These are phyloP conservation scores for Atopsyche davidsoni DNA, from an alignment of 1,140 invertebrate genomes.

Conservation along the genomic window DNA sequence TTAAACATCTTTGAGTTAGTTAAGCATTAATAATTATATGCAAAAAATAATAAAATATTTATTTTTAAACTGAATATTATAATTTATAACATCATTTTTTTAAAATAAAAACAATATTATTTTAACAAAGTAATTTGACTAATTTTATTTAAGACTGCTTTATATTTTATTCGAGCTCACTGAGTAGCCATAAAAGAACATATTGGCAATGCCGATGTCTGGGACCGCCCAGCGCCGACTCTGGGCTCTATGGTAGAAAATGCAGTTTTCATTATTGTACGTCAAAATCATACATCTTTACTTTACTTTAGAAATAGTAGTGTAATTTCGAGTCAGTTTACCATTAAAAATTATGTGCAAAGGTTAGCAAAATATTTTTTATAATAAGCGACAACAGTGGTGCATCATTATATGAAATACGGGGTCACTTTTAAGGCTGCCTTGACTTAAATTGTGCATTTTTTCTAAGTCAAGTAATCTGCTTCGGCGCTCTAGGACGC, in stretches of 20 bases:
- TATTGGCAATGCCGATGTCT: no score
- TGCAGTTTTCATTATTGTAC: slow-evolving; percentile 25
- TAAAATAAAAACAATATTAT: no score
- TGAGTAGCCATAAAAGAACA: no score
- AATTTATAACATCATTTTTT: no score
- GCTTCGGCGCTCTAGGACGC: slow-evolving; percentile 16
- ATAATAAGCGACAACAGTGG: not conserved
- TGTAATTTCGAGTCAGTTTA: slow-evolving; percentile 14
- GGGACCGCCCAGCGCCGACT: no score
- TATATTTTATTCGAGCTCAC: no score
- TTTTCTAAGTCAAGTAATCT: slow-evolving; percentile 18
- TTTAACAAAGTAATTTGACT: no score
- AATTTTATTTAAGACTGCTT: no score
- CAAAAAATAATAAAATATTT: slow-evolving; percentile 20
- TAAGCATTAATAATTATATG: slow-evolving; percentile 11
- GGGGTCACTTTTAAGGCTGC: slow-evolving; percentile 6
- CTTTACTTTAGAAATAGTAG: slow-evolving; percentile 18
- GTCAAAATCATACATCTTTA: slow-evolving; percentile 25
- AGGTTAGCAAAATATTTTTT: slow-evolving; percentile 20
- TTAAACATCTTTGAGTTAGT: slow-evolving; percentile 19
- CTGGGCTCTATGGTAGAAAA: slow-evolving; percentile 22
- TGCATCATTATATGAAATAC: slow-evolving; percentile 1
- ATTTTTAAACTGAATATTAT: no score
- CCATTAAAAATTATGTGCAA: slow-evolving; percentile 16
- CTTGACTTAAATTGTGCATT: slow-evolving; percentile 15